A percentile compares a stretch with the other conserved stretches of the same genome.
These are phyloP conservation scores for Entelurus aequoreus DNA, from an alignment of 2,113 vertebrate genomes.

Conservation along the genomic window DNA sequence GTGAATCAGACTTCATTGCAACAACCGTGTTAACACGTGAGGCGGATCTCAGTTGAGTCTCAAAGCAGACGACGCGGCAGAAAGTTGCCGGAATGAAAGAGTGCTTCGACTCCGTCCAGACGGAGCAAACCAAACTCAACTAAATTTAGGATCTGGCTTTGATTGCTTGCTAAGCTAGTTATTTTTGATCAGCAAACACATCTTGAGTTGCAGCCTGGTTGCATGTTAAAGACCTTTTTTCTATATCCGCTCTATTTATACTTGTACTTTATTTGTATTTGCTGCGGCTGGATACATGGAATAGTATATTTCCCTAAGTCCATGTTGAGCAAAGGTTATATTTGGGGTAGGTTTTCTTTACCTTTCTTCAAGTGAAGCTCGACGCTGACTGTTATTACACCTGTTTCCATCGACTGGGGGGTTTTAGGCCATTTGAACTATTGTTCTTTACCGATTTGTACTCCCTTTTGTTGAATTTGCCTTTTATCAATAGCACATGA, in stretches of 20 bases:
- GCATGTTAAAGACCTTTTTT: background rate
- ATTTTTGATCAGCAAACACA: constrained; percentile 8
- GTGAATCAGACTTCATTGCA: no score
- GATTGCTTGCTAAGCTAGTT: constrained; percentile 5
- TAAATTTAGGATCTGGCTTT: constrained; percentile 8
- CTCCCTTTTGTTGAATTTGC: background rate
- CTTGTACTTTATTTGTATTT: constrained; percentile 3
- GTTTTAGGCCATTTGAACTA: background rate
- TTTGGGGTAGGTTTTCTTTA: background rate
- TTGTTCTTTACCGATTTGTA: background rate
- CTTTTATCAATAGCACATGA: background rate
- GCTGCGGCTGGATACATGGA: background rate
- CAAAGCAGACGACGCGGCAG: background rate
- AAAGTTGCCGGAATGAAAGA: background rate
- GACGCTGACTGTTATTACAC: background rate
- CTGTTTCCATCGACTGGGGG: background rate
- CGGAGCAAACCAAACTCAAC: background rate
- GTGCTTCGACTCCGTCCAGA: background rate
- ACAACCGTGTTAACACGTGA: background rate
- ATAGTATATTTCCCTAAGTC: background rate
- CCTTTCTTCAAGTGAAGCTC: background rate
- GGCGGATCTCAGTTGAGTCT: background rate
- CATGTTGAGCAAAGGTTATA: background rate
- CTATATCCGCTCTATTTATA: background rate
- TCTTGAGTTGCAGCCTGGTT: background rate